These are phyloP conservation scores for Cryptoblepharus egeriae DNA, from an alignment of 2,797 vertebrate species.

Conservation along the genomic window DNA sequence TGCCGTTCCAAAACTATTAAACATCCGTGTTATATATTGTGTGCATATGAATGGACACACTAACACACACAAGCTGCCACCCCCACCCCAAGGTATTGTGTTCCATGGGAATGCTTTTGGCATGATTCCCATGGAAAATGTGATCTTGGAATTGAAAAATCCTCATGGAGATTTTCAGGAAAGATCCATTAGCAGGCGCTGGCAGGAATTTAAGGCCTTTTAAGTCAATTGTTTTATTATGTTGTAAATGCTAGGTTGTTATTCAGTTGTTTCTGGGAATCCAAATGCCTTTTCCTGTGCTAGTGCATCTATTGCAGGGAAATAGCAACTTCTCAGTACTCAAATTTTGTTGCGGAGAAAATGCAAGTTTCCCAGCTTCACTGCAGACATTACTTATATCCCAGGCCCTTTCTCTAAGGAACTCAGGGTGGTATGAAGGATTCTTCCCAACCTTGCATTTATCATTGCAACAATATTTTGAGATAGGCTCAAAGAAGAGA, in stretches of 20 bases:
- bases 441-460: too few species aligned
- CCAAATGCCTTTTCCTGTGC: background rate
- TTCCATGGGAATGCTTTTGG: background rate
- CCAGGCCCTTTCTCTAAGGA: too few species aligned
- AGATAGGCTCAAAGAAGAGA: too few species aligned
- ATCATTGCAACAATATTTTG: too few species aligned
- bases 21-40: slow-evolving; percentile 36
- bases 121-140: background rate
- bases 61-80: slow-evolving; percentile 5
- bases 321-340: background rate
- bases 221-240: slow-evolving; percentile 9
- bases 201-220: slow-evolving; percentile 10
- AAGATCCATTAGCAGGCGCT: background rate
- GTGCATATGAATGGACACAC: background rate
- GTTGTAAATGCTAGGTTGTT: slow-evolving; percentile 15
- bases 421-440: too few species aligned
- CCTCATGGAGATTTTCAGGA: slow-evolving; percentile 12
- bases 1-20: slow-evolving; percentile 55
- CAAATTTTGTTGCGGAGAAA: background rate
- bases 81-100: background rate
- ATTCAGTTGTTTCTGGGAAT: slow-evolving; percentile 11
- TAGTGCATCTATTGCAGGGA: background rate
- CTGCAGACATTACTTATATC: too few species aligned
- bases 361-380: background rate
- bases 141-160: slow-evolving; percentile 8